Percentiles rank a stretch among this genome's conserved stretches.
Evolutionary conservation across 2,797 vertebrate species (phyloP).

Genomic region (Neosilurus mollespiculum): DNA sequence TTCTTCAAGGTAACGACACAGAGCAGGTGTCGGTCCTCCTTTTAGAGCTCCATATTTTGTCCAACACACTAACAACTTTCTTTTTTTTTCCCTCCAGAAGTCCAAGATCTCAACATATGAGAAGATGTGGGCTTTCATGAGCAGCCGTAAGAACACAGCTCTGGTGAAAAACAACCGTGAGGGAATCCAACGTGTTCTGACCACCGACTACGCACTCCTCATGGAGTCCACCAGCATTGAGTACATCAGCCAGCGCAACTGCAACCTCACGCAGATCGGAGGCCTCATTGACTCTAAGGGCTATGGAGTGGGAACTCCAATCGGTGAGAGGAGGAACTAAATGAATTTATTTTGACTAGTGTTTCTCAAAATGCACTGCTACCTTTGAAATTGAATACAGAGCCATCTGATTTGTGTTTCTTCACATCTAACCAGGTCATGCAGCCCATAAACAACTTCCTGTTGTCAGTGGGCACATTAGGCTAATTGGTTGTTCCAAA

Average conservation of each 20-base stretch:
- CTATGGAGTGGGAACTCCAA: constrained; percentile 96
- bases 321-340: constrained; percentile 74
- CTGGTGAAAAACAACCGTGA: constrained; percentile 93
- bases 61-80: background rate
- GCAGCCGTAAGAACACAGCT: constrained; percentile 92
- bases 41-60: background rate
- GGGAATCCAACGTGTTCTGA: constrained; percentile 92
- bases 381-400: background rate
- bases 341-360: background rate
- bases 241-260: constrained; percentile 97
- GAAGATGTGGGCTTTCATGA: constrained; percentile 99
- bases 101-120: constrained; percentile 98
- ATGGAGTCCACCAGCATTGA: constrained; percentile 99
- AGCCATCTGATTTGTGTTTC: background rate
- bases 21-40: background rate
- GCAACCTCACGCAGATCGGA: constrained; percentile 98
- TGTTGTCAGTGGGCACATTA: background rate
- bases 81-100: constrained; percentile 78
- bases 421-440: background rate
- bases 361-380: background rate
- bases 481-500: no score
- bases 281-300: constrained; percentile 97
- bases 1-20: constrained; percentile 90
- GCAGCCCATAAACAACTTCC: background rate
- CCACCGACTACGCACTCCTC: constrained; percentile 92